Conservation (phyloP, 1,140 invertebrate genomes). For the Diachasma alloeum region DNA sequence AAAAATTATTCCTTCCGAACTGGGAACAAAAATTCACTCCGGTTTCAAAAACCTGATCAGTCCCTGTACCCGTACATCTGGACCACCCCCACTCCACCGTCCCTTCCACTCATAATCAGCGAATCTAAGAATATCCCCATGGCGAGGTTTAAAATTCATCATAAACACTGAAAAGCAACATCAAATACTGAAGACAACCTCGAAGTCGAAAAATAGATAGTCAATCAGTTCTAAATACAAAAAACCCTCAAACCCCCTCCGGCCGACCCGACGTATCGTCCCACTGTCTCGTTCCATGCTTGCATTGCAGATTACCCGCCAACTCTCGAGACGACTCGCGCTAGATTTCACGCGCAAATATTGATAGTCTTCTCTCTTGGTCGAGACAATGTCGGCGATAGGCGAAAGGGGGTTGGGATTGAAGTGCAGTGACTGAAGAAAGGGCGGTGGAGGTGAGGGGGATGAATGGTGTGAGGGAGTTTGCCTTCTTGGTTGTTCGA, state of each 20-base stretch:
- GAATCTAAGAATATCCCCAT: too few species aligned
- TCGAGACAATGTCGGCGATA: background rate
- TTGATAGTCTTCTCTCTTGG: conserved; percentile 25
- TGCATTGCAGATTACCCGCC: conserved; percentile 20
- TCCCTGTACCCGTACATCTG: too few species aligned
- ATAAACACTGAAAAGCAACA: background rate
- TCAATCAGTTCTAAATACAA: background rate
- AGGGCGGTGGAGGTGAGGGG: background rate
- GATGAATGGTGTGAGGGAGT: conserved; percentile 12
- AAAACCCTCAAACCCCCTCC: background rate
- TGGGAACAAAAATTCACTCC: too few species aligned
- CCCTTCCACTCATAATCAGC: too few species aligned
- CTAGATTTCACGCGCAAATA: conserved; percentile 30
- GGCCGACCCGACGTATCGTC: background rate
- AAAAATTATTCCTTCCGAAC: too few species aligned
- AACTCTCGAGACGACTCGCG: conserved; percentile 8
- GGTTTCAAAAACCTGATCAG: too few species aligned
- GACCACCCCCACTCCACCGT: too few species aligned
- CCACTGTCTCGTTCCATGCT: background rate
- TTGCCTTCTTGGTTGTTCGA: conserved; percentile 10
- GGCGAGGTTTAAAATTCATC: background rate
- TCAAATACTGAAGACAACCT: background rate
- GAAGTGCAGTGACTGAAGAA: background rate
- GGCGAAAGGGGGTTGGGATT: background rate
- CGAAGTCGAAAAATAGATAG: background rate